These are phyloP conservation scores for Lepidocolaptes lacrymiger DNA, from an alignment of 2,797 vertebrate species.

Conservation along the genomic window DNA sequence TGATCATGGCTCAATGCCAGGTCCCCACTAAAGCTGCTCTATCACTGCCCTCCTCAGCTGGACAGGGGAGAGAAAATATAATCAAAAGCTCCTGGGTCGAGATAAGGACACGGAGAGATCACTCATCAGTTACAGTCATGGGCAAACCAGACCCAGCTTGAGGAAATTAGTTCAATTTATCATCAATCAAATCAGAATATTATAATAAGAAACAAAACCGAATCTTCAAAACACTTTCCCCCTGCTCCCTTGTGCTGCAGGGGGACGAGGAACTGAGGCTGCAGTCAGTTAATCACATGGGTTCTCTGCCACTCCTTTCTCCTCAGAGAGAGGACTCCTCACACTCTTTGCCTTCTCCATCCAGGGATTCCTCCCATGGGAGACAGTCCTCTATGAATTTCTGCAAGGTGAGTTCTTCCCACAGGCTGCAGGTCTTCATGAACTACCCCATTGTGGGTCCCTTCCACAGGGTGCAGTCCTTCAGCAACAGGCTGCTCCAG, in stretches of 20 bases:
- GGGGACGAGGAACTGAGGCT: background rate
- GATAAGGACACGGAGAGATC: background rate
- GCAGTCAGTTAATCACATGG: accelerated
- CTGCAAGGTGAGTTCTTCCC: background rate
- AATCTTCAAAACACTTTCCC: background rate
- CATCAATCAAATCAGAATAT: background rate
- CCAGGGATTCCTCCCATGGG: background rate
- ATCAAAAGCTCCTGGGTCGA: background rate
- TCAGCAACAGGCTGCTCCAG: background rate
- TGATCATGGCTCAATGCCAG: background rate
- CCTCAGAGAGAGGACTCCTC: background rate
- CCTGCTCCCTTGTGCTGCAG: background rate
- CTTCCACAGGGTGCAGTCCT: background rate
- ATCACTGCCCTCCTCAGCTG: background rate
- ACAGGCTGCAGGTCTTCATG: background rate
- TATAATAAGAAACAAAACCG: background rate
- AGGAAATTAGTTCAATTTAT: background rate
- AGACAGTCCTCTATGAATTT: background rate
- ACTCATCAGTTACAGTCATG: background rate
- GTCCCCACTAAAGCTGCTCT: background rate
- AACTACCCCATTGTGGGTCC: accelerated
- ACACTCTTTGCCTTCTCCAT: background rate
- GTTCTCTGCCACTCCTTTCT: background rate
- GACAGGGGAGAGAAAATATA: background rate
- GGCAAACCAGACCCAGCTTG: background rate